These are phyloP conservation scores for Julus scanicus DNA, from an alignment of 2,888 invertebrate species.

Conservation along the genomic window DNA sequence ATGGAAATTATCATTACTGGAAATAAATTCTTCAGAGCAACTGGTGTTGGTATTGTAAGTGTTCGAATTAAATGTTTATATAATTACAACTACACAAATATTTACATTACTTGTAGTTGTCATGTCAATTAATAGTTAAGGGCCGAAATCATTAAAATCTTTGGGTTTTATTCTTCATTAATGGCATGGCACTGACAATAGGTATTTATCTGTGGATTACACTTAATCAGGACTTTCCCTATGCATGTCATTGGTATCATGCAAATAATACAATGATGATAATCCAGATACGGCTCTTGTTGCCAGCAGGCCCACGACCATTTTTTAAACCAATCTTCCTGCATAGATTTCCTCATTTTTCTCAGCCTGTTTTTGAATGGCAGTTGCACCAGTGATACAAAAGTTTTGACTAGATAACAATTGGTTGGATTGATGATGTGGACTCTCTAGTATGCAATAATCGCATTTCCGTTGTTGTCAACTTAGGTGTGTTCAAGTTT, in stretches of 20 bases:
- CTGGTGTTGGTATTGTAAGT: neutral
- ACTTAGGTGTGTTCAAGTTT: neutral
- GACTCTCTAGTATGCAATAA: neutral
- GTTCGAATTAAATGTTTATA: neutral
- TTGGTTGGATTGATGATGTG: conserved; percentile 18
- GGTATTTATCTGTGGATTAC: neutral
- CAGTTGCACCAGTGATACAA: conserved; percentile 24
- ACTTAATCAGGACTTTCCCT: too few relatives aligned
- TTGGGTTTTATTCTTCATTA: neutral
- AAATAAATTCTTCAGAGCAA: too few relatives aligned
- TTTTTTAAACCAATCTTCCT: neutral
- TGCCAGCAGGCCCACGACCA: neutral
- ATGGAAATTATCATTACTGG: too few relatives aligned
- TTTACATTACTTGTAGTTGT: too few relatives aligned
- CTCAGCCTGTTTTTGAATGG: neutral
- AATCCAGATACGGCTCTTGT: conserved; percentile 13
- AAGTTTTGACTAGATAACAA: conserved; percentile 30
- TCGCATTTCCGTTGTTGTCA: conserved; percentile 40
- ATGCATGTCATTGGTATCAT: neutral
- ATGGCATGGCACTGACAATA: neutral
- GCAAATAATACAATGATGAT: neutral
- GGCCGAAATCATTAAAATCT: too few relatives aligned
- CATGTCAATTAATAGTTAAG: too few relatives aligned
- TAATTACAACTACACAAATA: too few relatives aligned
- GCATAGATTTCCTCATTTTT: conserved; percentile 28